Percentiles rank a stretch among this genome's conserved stretches.
phyloP scores from a whole-genome alignment of 2,113 vertebrate genomes.

The Harpagus bidentatus region DNA sequence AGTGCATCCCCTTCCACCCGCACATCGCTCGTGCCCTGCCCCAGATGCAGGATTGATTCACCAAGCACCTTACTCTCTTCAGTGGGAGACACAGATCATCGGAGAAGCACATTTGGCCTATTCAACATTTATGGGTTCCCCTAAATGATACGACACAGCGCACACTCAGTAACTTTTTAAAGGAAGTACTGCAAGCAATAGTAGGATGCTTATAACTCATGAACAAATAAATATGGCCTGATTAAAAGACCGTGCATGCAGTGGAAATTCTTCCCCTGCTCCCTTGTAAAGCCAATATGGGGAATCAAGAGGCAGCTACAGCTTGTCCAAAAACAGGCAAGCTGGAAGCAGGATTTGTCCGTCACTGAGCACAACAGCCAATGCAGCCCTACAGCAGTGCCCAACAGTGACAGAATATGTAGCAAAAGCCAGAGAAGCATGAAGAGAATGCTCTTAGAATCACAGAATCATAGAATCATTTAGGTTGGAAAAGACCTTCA shows the following conservation, averaged over 20 bases:
- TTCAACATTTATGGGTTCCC: not conserved
- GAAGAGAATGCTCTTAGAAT: not conserved
- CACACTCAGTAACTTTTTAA: not conserved
- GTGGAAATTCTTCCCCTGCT: not conserved
- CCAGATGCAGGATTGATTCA: not conserved
- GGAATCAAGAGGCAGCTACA: not conserved
- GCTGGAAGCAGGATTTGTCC: not conserved
- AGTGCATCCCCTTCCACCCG: not conserved
- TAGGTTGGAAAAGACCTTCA: no score
- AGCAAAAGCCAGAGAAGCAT: not conserved
- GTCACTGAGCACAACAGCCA: not conserved
- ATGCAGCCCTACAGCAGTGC: not conserved
- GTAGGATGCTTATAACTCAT: not conserved
- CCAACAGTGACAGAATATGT: not conserved
- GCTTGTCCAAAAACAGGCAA: not conserved
- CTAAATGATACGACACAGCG: not conserved
- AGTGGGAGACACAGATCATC: not conserved
- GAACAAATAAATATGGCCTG: not conserved
- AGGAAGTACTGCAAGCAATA: not conserved
- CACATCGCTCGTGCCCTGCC: rapidly evolving
- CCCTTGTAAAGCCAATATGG: not conserved
- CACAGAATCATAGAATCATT: no score
- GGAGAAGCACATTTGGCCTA: not conserved
- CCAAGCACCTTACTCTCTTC: not conserved
- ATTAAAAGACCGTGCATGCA: not conserved